phyloP scores from a whole-genome alignment of 2,888 invertebrate genomes.

The Buathra laborator region DNA sequence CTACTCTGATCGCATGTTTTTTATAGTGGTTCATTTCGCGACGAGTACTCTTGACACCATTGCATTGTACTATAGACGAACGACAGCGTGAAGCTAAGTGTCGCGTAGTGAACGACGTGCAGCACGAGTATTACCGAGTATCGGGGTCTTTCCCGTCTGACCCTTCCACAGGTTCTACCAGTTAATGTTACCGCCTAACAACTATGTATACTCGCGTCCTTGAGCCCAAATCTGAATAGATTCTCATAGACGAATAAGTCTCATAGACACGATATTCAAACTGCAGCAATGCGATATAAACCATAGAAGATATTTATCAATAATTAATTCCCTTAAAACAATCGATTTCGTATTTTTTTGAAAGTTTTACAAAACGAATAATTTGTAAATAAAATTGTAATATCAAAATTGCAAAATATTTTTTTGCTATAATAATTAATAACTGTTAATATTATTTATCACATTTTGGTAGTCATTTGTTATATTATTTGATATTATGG shows the following conservation, averaged over 20 bases:
- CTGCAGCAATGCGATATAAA: not conserved
- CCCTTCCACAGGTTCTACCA: constrained; percentile 43
- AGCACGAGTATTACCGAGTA: constrained; percentile 45
- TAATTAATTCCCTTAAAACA: not conserved
- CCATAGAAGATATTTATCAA: not conserved
- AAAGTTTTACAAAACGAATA: too few species aligned
- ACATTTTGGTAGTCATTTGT: too few species aligned
- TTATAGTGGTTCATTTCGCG: constrained; percentile 22
- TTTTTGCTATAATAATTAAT: too few species aligned
- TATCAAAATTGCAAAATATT: too few species aligned
- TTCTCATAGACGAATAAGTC: not conserved
- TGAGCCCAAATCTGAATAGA: constrained; percentile 51
- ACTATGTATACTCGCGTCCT: constrained; percentile 38
- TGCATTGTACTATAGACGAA: constrained; percentile 15
- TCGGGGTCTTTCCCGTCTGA: constrained; percentile 55
- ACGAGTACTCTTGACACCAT: constrained; percentile 50
- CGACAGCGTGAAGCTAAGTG: constrained; percentile 35
- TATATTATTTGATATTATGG: too few species aligned
- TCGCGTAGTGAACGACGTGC: constrained; percentile 46
- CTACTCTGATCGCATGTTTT: not conserved
- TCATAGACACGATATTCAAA: not conserved
- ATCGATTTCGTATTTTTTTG: too few species aligned
- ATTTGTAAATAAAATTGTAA: too few species aligned
- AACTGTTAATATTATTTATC: too few species aligned
- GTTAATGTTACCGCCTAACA: constrained; percentile 46